phyloP scores from a whole-genome alignment of 2,888 invertebrate species.

The Gnatocerus cornutus region DNA sequence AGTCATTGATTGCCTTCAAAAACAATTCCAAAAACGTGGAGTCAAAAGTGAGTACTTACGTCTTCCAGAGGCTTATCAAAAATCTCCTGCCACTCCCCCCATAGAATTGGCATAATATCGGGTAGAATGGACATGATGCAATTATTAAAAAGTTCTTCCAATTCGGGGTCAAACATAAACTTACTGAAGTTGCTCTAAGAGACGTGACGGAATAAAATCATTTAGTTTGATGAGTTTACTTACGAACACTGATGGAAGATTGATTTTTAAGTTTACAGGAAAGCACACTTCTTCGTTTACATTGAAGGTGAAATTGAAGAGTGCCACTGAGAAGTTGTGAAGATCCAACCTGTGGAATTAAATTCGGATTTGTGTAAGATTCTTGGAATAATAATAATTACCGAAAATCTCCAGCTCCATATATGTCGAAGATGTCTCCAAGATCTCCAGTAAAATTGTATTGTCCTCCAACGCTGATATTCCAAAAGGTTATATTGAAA shows the following conservation, averaged over 20 bases:
- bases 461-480: slow-evolving; percentile 47
- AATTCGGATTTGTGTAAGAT: background rate
- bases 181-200: slow-evolving; percentile 36
- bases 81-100: slow-evolving; percentile 50
- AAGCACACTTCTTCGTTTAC: slow-evolving; percentile 25
- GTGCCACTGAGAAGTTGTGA: slow-evolving; percentile 33
- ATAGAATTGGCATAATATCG: slow-evolving; percentile 50
- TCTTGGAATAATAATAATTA: slow-evolving; percentile 18
- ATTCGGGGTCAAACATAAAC: slow-evolving; percentile 51
- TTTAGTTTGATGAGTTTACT: too few relatives aligned
- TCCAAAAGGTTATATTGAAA: slow-evolving; percentile 52
- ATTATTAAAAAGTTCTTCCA: slow-evolving; percentile 50
- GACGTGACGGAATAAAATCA: too few relatives aligned
- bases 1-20: slow-evolving; percentile 45
- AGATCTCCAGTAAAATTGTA: slow-evolving; percentile 53
- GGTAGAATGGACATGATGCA: slow-evolving; percentile 43
- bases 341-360: slow-evolving; percentile 26
- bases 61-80: slow-evolving; percentile 46
- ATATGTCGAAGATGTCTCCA: slow-evolving; percentile 55
- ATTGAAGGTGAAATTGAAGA: slow-evolving; percentile 28
- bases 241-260: background rate
- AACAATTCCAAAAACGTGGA: slow-evolving; percentile 4
- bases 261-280: slow-evolving; percentile 19
- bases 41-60: slow-evolving; percentile 26
- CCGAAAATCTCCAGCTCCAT: slow-evolving; percentile 53